phyloP scores from a whole-genome alignment of 2,113 vertebrate genomes.

The Oreochromis spilurus region DNA sequence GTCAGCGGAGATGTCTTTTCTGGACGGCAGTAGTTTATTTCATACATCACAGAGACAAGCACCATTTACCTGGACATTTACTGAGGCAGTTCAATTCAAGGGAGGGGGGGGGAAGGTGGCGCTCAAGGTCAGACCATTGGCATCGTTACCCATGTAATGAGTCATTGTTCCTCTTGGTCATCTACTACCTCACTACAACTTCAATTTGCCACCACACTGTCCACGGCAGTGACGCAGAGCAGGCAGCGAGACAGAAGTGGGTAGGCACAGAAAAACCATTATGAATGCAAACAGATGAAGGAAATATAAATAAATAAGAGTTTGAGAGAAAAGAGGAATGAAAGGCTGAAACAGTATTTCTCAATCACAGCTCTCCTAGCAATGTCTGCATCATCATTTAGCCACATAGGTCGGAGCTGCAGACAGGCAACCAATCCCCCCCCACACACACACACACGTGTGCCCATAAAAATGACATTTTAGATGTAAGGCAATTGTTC shows the following conservation, averaged over 20 bases:
- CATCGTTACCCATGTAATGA: slow-evolving; percentile 62
- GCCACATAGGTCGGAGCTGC: slow-evolving; percentile 16
- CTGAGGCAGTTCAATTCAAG: slow-evolving; percentile 50
- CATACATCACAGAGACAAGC: slow-evolving; percentile 59
- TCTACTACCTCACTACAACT: slow-evolving; percentile 2
- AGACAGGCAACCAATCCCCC: neutral
- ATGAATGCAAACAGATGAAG: neutral
- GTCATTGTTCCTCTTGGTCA: slow-evolving; percentile 60
- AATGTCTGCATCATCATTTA: slow-evolving; percentile 37
- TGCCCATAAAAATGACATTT: neutral
- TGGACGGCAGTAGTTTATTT: slow-evolving; percentile 50
- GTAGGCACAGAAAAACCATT: neutral
- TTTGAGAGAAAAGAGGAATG: neutral
- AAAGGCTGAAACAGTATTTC: slow-evolving; percentile 11
- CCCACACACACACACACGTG: rapidly evolving
- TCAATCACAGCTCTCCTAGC: neutral
- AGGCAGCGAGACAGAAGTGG: neutral
- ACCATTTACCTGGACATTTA: slow-evolving; percentile 69
- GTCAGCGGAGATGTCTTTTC: slow-evolving; percentile 52
- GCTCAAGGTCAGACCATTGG: slow-evolving; percentile 57
- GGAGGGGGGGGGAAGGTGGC: neutral
- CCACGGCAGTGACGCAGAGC: neutral
- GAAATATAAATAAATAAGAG: neutral
- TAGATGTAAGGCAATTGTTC: neutral
- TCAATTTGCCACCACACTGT: neutral